Conservation (phyloP, 2,888 invertebrate genomes). For the Coremacera marginata region DNA sequence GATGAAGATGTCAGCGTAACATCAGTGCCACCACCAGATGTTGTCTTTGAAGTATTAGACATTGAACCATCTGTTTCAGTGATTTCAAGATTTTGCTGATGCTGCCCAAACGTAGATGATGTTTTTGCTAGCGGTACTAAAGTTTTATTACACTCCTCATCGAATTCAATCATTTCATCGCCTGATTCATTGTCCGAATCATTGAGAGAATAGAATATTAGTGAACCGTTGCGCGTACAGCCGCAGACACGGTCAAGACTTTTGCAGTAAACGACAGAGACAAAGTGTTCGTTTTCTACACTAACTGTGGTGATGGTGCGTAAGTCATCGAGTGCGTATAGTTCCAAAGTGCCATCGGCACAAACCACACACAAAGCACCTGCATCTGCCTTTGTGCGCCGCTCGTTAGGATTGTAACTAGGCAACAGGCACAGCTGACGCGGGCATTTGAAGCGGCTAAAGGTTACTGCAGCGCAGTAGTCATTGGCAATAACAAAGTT, state of each 20-base stretch:
- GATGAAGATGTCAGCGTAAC: conserved; percentile 3
- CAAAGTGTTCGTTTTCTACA: conserved; percentile 79
- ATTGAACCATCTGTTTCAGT: conserved; percentile 59
- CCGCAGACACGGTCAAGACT: conserved; percentile 90
- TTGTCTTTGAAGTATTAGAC: conserved; percentile 32
- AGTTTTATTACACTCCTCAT: conserved; percentile 72
- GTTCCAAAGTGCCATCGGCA: conserved; percentile 79
- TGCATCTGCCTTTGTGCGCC: conserved; percentile 59
- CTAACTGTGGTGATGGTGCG: conserved; percentile 77
- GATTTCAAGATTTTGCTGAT: conserved; percentile 49
- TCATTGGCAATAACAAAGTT: conserved; percentile 61
- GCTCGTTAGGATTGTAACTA: conserved; percentile 44
- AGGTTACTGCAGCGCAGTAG: conserved; percentile 70
- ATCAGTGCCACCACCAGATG: conserved; percentile 32
- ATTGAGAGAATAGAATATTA: conserved; percentile 85
- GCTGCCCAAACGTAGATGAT: conserved; percentile 6
- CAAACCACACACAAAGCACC: conserved; percentile 82
- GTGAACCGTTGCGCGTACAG: conserved; percentile 82
- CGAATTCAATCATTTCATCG: conserved; percentile 77
- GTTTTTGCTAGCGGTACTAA: conserved; percentile 36
- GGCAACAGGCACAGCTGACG: conserved; percentile 80
- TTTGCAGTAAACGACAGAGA: conserved; percentile 87
- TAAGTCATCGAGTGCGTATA: conserved; percentile 80
- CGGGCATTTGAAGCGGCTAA: conserved; percentile 77
- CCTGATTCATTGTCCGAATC: conserved; percentile 79